phyloP scores from a whole-genome alignment of 2,797 vertebrate species.

The Pygocentrus nattereri region DNA sequence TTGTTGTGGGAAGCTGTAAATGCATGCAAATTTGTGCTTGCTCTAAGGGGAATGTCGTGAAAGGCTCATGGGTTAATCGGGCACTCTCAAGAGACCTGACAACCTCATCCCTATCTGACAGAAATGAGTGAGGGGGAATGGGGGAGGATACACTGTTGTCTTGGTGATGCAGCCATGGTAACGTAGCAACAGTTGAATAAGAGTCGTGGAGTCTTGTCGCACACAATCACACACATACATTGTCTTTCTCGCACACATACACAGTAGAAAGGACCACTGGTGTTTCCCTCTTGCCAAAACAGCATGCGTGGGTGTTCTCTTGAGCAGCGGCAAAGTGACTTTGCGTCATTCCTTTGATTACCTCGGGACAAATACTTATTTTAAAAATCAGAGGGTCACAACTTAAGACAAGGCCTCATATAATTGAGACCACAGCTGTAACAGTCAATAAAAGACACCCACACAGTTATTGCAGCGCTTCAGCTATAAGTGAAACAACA shows the following conservation, averaged over 20 bases:
- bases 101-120: constrained; percentile 53
- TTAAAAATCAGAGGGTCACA: constrained; percentile 54
- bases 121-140: constrained; percentile 51
- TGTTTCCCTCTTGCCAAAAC: constrained; percentile 49
- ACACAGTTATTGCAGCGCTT: constrained; percentile 14
- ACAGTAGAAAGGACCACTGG: constrained; percentile 42
- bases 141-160: constrained; percentile 68
- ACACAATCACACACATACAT: constrained; percentile 38
- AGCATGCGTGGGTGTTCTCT: constrained; percentile 50
- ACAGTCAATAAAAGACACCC: constrained; percentile 26
- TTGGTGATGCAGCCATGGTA: constrained; percentile 74
- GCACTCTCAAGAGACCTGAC: constrained; percentile 44
- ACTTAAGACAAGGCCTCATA: constrained; percentile 49
- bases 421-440: constrained; percentile 41
- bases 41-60: constrained; percentile 14
- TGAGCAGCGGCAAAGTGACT: constrained; percentile 50
- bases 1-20: background rate
- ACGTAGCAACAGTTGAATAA: constrained; percentile 75
- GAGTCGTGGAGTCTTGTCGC: constrained; percentile 55
- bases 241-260: constrained; percentile 34
- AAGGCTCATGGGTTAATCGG: constrained; percentile 43
- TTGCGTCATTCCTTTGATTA: constrained; percentile 60
- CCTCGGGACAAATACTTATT: constrained; percentile 58
- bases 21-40: background rate
- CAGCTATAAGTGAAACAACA: constrained; percentile 1